Evolutionary conservation across 2,888 invertebrate species (phyloP), one percentile per base, ranked within the genome.

Genomic region (Leucania comma): DNA sequence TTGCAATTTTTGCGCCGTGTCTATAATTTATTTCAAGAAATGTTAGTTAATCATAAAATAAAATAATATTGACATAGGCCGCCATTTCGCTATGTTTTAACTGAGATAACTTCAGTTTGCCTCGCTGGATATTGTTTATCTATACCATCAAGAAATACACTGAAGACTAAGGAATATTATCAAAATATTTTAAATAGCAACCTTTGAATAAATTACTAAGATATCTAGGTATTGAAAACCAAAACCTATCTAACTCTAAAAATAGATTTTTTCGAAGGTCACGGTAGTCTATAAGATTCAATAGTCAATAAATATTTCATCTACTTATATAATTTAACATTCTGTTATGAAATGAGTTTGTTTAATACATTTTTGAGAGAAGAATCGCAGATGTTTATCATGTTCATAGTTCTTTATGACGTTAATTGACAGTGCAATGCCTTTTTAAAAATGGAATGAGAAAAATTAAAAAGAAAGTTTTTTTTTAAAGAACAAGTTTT

Each of bases 351-450:
- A 68, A 66, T 35, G 6, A 35, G 17, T 54, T 75, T 58, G 29
- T 68, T 59, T 69, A 72, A 51, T 54, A 58, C 32, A 22, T 26
- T 54, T 53, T 56, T 73, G 61, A 80, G 60, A 63, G 58, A 80
- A 68, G 54, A 72, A 56, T 71, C 53, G 68, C 80, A 80, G 80
- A 78, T 82, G 78, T 63, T 46, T 42, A 12, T 58, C 62, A 59
- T 71, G 67, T 75, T 73, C 67, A 48, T 63, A 67, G 60, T 75
- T 72, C 53, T 1, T 14, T 3, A 50, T 72, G 63, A 57, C 72
- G 73, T 72, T 56, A 72, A 42, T 9, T 57, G 35, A 51, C 14
- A 6, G 22, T 12, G 29, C 32, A 61, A 48, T 60, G 61, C 61
- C 72, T 46, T 24, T 46, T 51, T n/a, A 46, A 73, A 72, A 64